Conservation (phyloP, 2,888 invertebrate genomes). For the Erebia ligea region DNA sequence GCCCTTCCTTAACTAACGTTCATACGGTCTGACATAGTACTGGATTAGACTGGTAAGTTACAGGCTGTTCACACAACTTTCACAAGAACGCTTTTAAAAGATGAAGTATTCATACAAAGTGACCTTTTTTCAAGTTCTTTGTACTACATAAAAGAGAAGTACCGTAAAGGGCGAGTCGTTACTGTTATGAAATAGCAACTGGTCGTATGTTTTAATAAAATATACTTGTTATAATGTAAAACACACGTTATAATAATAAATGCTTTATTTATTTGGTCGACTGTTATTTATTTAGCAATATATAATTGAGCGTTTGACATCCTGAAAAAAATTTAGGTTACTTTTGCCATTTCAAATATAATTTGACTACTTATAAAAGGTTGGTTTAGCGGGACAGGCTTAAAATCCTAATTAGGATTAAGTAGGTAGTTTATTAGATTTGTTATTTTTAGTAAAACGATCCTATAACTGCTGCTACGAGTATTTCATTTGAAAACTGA, state of each 20-base stretch:
- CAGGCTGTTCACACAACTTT: constrained; percentile 7
- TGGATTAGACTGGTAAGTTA: constrained; percentile 1
- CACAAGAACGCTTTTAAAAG: constrained; percentile 19
- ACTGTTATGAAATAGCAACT: not conserved
- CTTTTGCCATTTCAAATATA: too few species aligned
- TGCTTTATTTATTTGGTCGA: too few species aligned
- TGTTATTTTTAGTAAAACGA: not conserved
- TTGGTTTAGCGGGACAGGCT: not conserved
- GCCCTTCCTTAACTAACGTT: too few species aligned
- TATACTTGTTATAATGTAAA: too few species aligned
- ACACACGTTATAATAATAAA: too few species aligned
- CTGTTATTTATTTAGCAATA: too few species aligned
- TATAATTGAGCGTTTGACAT: too few species aligned
- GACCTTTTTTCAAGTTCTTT: constrained; percentile 22
- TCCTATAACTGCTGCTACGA: not conserved
- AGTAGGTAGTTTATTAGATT: not conserved
- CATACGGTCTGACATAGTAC: not conserved
- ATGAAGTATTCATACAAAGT: constrained; percentile 16
- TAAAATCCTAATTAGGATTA: not conserved
- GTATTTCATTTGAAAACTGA: not conserved
- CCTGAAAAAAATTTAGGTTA: too few species aligned
- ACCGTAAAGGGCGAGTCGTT: not conserved
- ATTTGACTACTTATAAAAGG: too few species aligned
- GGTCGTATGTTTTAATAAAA: not conserved
- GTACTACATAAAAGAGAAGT: not conserved